Base-by-base conservation (phyloP, 2,113 vertebrate species). In the Alectura lathami region DNA sequence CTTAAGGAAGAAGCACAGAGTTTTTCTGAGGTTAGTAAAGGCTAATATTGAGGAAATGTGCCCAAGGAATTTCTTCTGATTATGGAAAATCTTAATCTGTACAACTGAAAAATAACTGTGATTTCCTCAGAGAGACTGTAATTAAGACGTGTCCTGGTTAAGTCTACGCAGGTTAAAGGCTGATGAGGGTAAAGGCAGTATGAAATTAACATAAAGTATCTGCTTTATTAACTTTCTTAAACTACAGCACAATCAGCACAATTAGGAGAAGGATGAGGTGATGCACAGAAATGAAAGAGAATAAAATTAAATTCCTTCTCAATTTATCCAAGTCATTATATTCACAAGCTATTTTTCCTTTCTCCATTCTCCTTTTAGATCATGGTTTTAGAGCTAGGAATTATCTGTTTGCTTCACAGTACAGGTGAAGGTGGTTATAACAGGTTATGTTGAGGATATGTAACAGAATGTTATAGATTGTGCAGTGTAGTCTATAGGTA, bases 111-210 rank as follows among this genome's bases (percentile, higher is more conserved):
- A 96, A 92, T 91, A 93, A 77, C 51, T 83, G 77, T 85, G 94
- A 86, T 95, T 94, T 88, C 86, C 76, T 90, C 29, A 64, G 77
- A 93, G 78, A 96, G 17, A 69, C 66, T 95, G 50, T 88, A 93
- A 96, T 97, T 97, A 96, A 97, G 97, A 97, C 94, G 70, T 96
- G 96, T 97, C 97, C 74, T 63, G 82, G 73, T 96, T 96, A 96
- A 94, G 73, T 95, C 91, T 95, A 88, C 87, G 64, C 59, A 82
- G 79, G 95, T 96, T 97, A 97, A 96, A 96, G 84, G 91, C 78
- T 95, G 69, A 38, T 76, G 70, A 67, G 77, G 76, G 60, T 90
- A 96, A 96, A 96, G 70, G 66, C 89, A 79, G 88, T 73, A 60
- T 68, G 78, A 97, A 96, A 95, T 95, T 93, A 96, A 26, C 73